phyloP scores from a whole-genome alignment of 2,888 invertebrate species.

The Acronicta psi region DNA sequence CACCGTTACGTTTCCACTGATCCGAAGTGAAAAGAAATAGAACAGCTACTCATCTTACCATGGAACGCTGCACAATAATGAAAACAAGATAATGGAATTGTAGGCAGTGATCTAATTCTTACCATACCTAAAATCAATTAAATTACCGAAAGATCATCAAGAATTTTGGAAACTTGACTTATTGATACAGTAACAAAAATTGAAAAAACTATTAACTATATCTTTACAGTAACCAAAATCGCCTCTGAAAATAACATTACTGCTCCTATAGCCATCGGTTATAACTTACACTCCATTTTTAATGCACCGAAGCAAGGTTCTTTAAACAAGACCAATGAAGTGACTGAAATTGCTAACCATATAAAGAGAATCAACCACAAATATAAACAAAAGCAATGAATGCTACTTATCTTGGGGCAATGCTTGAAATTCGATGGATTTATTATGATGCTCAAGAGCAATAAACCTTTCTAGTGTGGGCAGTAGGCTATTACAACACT shows the following conservation, averaged over 20 bases:
- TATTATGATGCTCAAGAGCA: constrained; percentile 48
- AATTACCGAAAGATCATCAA: too few species aligned
- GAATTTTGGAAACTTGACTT: too few species aligned
- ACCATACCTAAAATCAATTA: too few species aligned
- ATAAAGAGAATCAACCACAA: constrained; percentile 44
- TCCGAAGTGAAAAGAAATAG: background rate
- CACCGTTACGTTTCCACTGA: constrained; percentile 25
- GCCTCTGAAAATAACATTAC: too few species aligned
- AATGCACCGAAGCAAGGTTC: background rate
- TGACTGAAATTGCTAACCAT: constrained; percentile 31
- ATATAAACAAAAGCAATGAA: constrained; percentile 49
- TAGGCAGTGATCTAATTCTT: too few species aligned
- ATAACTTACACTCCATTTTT: background rate
- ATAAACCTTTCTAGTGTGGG: constrained; percentile 53
- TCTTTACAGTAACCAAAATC: too few species aligned
- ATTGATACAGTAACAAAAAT: too few species aligned
- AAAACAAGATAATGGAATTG: too few species aligned
- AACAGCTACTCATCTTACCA: background rate
- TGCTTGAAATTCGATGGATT: constrained; percentile 51
- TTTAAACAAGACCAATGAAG: constrained; percentile 21
- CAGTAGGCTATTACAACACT: constrained; percentile 49
- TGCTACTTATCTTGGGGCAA: constrained; percentile 46
- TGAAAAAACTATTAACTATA: too few species aligned
- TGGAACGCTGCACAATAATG: too few species aligned
- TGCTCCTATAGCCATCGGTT: too few species aligned